Evolutionary conservation across 2,888 invertebrate genomes (phyloP), one percentile per base, ranked within the genome.

Genomic region (Coelopa pilipes): DNA sequence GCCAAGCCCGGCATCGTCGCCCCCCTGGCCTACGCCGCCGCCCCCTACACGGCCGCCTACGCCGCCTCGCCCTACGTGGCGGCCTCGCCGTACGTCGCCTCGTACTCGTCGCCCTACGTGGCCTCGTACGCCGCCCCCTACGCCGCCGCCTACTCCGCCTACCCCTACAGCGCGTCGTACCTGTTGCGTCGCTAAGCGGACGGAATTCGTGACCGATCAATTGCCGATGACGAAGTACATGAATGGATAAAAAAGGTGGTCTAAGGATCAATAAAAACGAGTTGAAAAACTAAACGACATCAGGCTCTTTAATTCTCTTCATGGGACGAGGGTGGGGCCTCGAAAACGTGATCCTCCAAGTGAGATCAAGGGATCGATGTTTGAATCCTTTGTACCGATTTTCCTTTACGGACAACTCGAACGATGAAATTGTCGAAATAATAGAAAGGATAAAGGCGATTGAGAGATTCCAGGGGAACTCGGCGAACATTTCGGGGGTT

Each of bases 121-220:
- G 70, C 82, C 15, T 81, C 80, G 12, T 76, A 77, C 55, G 77
- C 79, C 0, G 77, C 80, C 0, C 79, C 80, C 12, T 81, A 78
- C 47, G 76, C 77, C 21, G 78, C 77, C 24, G 67, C 70, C 13
- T 76, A 76, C 74, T 72, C 78, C 24, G 73, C 75, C 11, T 77
- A 78, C 55, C 75, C 76, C 12, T 76, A 76, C 65, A 72, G 70
- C 60, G 77, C 75, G 63, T 74, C 78, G 46, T 74, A 77, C 57
- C 67, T 79, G 59, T 74, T 79, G 59, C 79, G 80, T 74, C 78
- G 34, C 34, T 34, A 34, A 34, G 34, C 34, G 34, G 34, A 79
- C n/a, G n/a, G 34, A 34, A 34, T 19, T 34, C 34, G 34, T 4
- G 34, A 2, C 34, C 34, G 34, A 34, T 34, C 34, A 34, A 34